phyloP scores from a whole-genome alignment of 2,113 vertebrate genomes.

The Crocuta crocuta region DNA sequence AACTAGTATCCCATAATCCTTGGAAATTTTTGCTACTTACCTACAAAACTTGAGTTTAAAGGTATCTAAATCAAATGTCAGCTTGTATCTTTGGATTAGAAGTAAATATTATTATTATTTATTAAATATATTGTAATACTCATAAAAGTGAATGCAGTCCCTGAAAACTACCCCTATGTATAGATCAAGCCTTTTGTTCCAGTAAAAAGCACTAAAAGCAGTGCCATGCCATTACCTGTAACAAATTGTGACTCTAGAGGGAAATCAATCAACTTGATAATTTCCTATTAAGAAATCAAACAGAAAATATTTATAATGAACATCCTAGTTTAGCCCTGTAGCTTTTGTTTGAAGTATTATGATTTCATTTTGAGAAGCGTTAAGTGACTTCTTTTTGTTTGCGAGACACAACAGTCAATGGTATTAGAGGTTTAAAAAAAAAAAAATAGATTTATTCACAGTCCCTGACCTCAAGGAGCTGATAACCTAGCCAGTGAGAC shows the following conservation, averaged over 20 bases:
- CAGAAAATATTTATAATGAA: not conserved
- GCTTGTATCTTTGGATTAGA: not conserved
- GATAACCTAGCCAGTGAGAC: not conserved
- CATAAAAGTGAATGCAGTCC: not conserved
- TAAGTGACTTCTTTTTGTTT: not conserved
- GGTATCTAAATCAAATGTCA: not conserved
- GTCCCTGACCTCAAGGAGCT: not conserved
- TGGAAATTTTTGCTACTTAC: not conserved
- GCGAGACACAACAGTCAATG: not conserved
- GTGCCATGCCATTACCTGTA: not conserved
- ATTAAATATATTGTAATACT: constrained; percentile 9
- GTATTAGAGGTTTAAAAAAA: not conserved
- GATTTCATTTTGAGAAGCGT: constrained; percentile 36
- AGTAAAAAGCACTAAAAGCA: not conserved
- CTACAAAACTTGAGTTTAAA: constrained; percentile 1
- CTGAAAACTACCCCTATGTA: not conserved
- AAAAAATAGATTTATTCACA: not conserved
- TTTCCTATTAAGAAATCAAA: not conserved
- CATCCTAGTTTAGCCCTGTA: not conserved
- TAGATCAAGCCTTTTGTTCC: not conserved
- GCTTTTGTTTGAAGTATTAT: constrained; percentile 1
- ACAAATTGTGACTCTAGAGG: not conserved
- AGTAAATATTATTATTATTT: not conserved
- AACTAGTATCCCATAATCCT: not conserved
- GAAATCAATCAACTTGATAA: constrained; percentile 31